Evolutionary conservation across 2,797 vertebrate genomes (phyloP).

Genomic region (Artibeus lituratus): DNA sequence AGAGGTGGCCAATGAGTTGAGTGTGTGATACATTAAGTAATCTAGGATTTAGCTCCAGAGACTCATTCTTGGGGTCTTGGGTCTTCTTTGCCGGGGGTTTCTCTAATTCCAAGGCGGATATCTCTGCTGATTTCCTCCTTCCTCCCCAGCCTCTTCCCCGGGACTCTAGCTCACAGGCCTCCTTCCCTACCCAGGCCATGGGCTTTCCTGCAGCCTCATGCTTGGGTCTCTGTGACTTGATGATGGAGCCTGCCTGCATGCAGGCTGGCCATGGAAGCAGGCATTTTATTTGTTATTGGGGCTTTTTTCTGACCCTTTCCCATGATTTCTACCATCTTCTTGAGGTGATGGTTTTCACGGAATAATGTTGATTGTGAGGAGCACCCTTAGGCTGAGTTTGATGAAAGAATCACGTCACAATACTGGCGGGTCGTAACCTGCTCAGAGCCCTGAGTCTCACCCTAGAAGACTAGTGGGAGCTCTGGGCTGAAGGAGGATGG

Average conservation of each 20-base stretch:
- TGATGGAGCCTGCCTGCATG: background rate
- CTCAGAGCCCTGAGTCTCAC: too few relatives aligned
- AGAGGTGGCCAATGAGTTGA: too few relatives aligned
- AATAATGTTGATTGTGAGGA: background rate
- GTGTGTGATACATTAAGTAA: fast-evolving
- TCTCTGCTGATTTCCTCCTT: fast-evolving
- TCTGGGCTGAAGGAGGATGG: background rate
- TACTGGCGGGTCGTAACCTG: background rate
- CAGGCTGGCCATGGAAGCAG: too few relatives aligned
- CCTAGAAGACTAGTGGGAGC: fast-evolving
- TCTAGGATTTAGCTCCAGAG: background rate
- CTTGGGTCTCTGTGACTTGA: background rate
- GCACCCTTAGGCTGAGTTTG: background rate
- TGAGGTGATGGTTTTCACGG: background rate
- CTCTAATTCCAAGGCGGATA: too few relatives aligned
- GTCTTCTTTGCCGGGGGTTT: background rate
- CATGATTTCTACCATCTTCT: background rate
- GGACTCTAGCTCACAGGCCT: background rate
- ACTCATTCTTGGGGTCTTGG: too few relatives aligned
- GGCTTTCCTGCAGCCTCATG: too few relatives aligned
- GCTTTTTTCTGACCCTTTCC: background rate
- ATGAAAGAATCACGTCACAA: background rate
- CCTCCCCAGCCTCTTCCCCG: background rate
- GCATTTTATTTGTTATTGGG: fast-evolving
- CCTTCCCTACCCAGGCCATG: background rate